Conservation (phyloP, 2,888 invertebrate genomes). For the Lasioglossum figueresi region DNA sequence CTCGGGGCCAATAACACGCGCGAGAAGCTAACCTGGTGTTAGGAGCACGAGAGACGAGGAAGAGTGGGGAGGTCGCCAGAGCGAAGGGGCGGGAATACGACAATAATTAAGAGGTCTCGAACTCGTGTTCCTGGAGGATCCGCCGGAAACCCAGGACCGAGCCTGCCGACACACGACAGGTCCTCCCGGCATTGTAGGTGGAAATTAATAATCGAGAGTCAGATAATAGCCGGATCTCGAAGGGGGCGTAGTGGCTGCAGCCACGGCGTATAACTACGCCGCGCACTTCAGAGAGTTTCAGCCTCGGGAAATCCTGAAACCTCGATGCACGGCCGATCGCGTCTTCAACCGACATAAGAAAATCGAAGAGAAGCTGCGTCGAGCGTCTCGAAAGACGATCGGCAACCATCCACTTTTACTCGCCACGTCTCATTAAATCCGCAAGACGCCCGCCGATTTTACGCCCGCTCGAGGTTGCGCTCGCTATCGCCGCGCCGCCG, state of each 20-base stretch:
- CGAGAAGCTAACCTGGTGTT: constrained; percentile 28
- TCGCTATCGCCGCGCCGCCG: constrained; percentile 43
- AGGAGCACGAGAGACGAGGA: neutral
- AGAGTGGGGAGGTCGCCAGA: neutral
- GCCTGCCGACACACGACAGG: constrained; percentile 42
- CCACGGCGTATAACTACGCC: constrained; percentile 52
- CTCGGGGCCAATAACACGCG: constrained; percentile 34
- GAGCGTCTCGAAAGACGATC: neutral
- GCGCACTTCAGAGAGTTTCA: constrained; percentile 31
- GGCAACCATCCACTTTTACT: neutral
- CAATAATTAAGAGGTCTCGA: constrained; percentile 59
- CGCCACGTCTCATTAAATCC: constrained; percentile 53
- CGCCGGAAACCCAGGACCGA: constrained; percentile 38
- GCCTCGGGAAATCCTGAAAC: constrained; percentile 13
- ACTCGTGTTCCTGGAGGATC: constrained; percentile 43
- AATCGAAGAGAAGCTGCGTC: neutral
- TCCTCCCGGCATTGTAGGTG: constrained; percentile 56
- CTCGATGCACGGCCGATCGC: neutral
- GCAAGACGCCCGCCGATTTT: constrained; percentile 39
- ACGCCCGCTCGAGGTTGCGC: constrained; percentile 31
- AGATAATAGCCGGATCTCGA: constrained; percentile 63
- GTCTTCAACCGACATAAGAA: neutral
- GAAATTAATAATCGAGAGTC: constrained; percentile 67
- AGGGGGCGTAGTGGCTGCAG: constrained; percentile 27
- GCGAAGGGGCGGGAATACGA: constrained; percentile 29